A percentile compares a stretch with the other conserved stretches of the same genome.
These are phyloP conservation scores for Pithys albifrons DNA, from an alignment of 2,113 vertebrate species.

Conservation along the genomic window DNA sequence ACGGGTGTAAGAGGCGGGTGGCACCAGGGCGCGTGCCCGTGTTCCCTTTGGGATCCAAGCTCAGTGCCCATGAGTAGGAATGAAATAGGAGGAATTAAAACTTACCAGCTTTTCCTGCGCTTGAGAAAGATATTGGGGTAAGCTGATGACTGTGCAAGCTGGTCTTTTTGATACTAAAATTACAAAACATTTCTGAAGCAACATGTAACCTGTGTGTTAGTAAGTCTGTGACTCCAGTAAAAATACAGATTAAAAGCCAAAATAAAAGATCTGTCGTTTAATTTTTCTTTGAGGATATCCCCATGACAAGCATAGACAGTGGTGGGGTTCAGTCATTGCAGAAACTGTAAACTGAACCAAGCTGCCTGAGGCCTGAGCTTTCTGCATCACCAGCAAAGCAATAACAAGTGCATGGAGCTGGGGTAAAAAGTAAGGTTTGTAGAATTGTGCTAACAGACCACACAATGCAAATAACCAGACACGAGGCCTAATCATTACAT, in stretches of 20 bases:
- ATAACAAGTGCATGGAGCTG: neutral
- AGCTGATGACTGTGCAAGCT: neutral
- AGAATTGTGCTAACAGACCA: neutral
- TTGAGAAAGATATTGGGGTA: neutral
- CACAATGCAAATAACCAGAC: neutral
- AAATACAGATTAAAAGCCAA: neutral
- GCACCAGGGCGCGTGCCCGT: rapidly evolving
- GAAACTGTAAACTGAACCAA: neutral
- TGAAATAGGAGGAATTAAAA: neutral
- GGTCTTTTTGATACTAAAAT: rapidly evolving
- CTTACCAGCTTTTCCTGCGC: neutral
- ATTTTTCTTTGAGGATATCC: neutral
- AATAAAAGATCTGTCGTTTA: neutral
- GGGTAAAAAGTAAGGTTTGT: neutral
- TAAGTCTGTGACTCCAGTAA: neutral
- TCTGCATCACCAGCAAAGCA: neutral
- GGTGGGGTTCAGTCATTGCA: neutral
- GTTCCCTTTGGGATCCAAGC: neutral
- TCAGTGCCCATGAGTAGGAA: rapidly evolving
- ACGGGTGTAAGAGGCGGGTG: neutral
- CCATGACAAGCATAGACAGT: neutral
- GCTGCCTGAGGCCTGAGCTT: neutral
- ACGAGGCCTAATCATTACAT: rapidly evolving
- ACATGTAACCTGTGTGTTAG: neutral
- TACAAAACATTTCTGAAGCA: neutral